Base-by-base conservation (phyloP, 2,797 vertebrate species). In the Lateolabrax maculatus region DNA sequence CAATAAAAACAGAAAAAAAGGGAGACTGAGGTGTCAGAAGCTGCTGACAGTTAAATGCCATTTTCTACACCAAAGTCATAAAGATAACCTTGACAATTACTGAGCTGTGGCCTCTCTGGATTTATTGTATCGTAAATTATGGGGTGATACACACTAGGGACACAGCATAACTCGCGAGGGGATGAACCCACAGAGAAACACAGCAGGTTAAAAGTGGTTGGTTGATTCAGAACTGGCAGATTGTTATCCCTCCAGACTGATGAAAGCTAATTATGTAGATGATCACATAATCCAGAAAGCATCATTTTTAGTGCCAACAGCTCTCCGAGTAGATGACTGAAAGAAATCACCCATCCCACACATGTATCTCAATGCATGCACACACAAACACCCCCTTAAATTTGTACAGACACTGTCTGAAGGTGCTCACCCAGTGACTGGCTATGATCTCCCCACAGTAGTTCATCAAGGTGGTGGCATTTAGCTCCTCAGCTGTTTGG, bases 371-470 rank as follows among this genome's bases (percentile, higher is more conserved):
- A 31, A 23, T 0, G 18, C 52, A 52, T 49, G 34, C 13, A 37
- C 46, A 25, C n/a, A 0, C 11, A 34, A n/a, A n/a, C n/a, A n/a
- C n/a, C n/a, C n/a, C n/a, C n/a, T n/a, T n/a, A n/a, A n/a, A n/a
- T n/a, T n/a, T n/a, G 21, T 2, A 23, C 37, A 58, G n/a, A 37
- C 2, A 19, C 11, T 25, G 43, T 16, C 3, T 15, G 44, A 71
- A 27, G 16, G 25, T 43, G 86, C 97, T 97, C 92, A 99, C 98
- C 98, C 98, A 99, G 84, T 99, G 98, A 89, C 97, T 99, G 56
- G 98, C 98, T 74, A 99, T 99, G 81, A 99, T 99, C 91, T 99
- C 98, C 37, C 97, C 98, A 77, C 98, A 99, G 83, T 99, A 99
- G 91, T 99, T 99, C 94, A 99, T 97, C 44, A 99, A 86, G 0